Evolutionary conservation across 2,888 invertebrate species (phyloP).

Genomic region (Chloroclystis v-ata): DNA sequence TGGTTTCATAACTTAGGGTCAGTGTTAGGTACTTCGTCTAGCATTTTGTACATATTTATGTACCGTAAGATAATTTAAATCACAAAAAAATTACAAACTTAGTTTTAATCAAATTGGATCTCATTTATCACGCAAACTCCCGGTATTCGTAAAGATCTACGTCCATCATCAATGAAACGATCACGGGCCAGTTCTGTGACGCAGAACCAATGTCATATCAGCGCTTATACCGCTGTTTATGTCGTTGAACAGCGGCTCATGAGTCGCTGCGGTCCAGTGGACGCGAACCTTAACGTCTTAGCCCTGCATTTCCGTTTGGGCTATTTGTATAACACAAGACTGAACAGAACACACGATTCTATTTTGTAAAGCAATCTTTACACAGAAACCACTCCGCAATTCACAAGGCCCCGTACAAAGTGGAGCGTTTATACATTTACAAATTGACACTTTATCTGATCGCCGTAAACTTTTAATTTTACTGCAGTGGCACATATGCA

Average conservation of each 20-base stretch:
- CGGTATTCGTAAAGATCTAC: constrained; percentile 1
- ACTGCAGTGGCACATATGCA: constrained; percentile 13
- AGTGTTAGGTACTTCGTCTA: constrained; percentile 39
- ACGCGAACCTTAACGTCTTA: constrained; percentile 5
- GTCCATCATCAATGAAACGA: constrained; percentile 3
- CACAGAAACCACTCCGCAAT: constrained; percentile 31
- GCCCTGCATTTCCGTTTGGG: constrained; percentile 37
- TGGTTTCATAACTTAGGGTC: constrained; percentile 54
- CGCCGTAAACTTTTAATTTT: constrained; percentile 17
- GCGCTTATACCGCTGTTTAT: constrained; percentile 15
- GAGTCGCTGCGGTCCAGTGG: constrained; percentile 10
- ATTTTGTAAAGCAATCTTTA: constrained; percentile 73
- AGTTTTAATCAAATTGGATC: constrained; percentile 24
- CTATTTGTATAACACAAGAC: constrained; percentile 64
- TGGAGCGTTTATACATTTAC: constrained; percentile 19
- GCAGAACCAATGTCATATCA: constrained; percentile 15
- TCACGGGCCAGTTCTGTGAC: background rate
- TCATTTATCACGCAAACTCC: constrained; percentile 20
- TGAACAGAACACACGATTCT: constrained; percentile 75
- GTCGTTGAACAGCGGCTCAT: constrained; percentile 13
- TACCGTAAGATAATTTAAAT: background rate
- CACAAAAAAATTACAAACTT: background rate
- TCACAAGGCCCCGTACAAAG: constrained; percentile 26
- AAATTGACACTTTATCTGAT: constrained; percentile 13
- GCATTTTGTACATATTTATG: constrained; percentile 50